Percentiles rank a stretch among this genome's conserved stretches.
phyloP scores from a whole-genome alignment of 2,888 invertebrate species.

The Clitarchus hookeri region DNA sequence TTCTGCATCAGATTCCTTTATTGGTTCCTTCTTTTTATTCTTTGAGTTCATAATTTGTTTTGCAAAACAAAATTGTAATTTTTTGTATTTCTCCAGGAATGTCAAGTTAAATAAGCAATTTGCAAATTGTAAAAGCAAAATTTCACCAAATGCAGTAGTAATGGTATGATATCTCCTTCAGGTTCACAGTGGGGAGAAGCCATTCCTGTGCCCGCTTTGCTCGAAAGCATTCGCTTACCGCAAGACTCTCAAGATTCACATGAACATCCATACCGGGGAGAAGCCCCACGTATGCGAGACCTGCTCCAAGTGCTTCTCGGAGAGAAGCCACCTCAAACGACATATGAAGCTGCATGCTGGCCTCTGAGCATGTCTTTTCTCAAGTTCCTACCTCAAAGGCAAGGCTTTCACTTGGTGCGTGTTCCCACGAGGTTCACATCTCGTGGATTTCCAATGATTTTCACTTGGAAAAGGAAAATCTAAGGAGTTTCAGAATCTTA shows the following conservation, averaged over 20 bases:
- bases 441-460: no score
- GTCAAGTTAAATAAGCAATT: not conserved
- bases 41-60: no score
- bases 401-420: not conserved
- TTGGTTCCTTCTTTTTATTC: no score
- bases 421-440: no score
- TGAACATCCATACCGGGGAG: conserved; percentile 35
- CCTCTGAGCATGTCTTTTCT: not conserved
- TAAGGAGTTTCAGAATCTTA: no score
- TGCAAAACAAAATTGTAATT: no score
- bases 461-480: no score
- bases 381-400: not conserved
- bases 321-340: conserved; percentile 33
- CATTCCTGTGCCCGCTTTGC: conserved; percentile 32
- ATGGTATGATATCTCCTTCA: not conserved
- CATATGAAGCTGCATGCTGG: conserved; percentile 34
- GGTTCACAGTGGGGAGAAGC: conserved; percentile 33
- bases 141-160: no score
- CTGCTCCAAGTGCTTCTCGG: conserved; percentile 33
- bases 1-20: no score
- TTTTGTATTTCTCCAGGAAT: not conserved
- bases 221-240: conserved; percentile 35
- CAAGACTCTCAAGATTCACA: conserved; percentile 35
- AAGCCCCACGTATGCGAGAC: conserved; percentile 32
- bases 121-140: not conserved